These are phyloP conservation scores for Odiellus spinosus DNA, from an alignment of 2,888 invertebrate species.

Conservation along the genomic window DNA sequence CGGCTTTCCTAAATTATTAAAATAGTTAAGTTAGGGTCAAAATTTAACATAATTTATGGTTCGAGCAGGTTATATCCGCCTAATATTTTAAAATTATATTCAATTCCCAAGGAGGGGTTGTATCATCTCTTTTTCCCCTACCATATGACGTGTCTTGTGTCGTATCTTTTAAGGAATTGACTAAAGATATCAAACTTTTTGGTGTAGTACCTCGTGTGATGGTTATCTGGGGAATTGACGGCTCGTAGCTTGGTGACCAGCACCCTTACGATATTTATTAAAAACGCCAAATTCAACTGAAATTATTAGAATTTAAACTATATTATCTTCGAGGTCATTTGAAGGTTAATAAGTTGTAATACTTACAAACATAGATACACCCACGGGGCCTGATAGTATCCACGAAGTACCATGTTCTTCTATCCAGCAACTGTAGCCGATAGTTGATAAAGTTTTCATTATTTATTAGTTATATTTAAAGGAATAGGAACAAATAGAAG, in stretches of 20 bases:
- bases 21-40: too few relatives aligned
- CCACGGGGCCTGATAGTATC: slow-evolving; percentile 59
- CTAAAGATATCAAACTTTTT: neutral
- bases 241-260: slow-evolving; percentile 31
- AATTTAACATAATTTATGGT: too few relatives aligned
- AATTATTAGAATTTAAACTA: slow-evolving; percentile 5
- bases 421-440: slow-evolving; percentile 49
- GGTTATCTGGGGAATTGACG: slow-evolving; percentile 4
- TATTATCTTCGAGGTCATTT: neutral
- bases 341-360: neutral
- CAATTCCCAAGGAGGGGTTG: too few relatives aligned
- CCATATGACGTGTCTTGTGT: too few relatives aligned
- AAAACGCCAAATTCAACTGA: slow-evolving; percentile 26
- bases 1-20: slow-evolving; percentile 35
- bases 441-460: neutral
- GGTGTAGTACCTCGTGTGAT: slow-evolving; percentile 5
- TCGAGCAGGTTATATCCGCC: too few relatives aligned
- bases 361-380: slow-evolving; percentile 46
- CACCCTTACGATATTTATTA: slow-evolving; percentile 27
- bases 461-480: neutral
- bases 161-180: neutral
- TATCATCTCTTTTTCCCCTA: too few relatives aligned
- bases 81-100: too few relatives aligned
- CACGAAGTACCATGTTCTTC: slow-evolving; percentile 50
- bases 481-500: too few relatives aligned